Evolutionary conservation across 2,888 invertebrate species (phyloP), one percentile per base, ranked within the genome.

Genomic region (Nomada fucata): DNA sequence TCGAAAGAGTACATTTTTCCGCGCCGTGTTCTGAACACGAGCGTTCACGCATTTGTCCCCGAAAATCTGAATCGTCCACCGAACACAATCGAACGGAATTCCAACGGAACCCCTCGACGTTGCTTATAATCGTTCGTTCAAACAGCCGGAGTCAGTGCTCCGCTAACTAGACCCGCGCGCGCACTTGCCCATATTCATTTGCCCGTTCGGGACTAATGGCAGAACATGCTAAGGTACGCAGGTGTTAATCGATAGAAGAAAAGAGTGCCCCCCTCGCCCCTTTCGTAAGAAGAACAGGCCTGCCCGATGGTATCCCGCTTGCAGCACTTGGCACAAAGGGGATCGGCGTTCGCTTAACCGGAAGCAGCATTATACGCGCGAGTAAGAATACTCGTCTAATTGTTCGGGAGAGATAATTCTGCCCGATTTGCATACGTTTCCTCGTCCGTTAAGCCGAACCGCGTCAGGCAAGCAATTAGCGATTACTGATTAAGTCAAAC

Each of bases 401-500:
- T 93, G 93, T 92, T 91, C 90, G 92, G 90, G 88, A 86, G 90
- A 91, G 92, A 92, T 92, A 91, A 92, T 92, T 89, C 89, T 86
- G 83, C 79, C 76, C 87, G 92, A 93, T 93, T 93, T 93, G 92
- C 93, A 93, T 93, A 93, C 91, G 92, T 92, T 93, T 93, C 92
- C 93, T 92, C 89, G 92, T 92, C 89, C 89, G 90, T 91, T 91
- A 91, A 91, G 89, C 87, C 87, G 87, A 90, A 90, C 89, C 89
- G 92, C 92, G 91, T 92, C 91, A 91, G 92, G 79, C 91, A 90
- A 88, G 92, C 93, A 93, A 94, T 94, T 94, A 93, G 93, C 92
- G 93, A 94, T 94, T 92, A 92, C 93, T 93, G 93, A 93, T 93
- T 93, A 94, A 93, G 93, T 93, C 93, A 92, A 93, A 92, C 91